Conservation (phyloP, 2,888 invertebrate genomes). For the Cacoxenus indagator region DNA sequence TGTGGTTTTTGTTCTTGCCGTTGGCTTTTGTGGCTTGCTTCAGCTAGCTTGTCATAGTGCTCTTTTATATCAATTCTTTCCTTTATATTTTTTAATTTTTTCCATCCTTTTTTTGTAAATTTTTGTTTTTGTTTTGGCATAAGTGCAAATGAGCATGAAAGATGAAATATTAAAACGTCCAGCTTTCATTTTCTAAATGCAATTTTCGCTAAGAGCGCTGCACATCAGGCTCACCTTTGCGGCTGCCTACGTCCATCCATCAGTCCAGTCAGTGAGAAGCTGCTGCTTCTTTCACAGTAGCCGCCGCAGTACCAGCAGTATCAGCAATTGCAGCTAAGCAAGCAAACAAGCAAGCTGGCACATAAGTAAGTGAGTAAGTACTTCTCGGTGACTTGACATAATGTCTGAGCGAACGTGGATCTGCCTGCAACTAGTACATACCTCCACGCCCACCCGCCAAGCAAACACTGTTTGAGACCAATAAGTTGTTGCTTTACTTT, state of each 20-base stretch:
- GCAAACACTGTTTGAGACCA: not conserved
- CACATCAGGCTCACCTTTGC: constrained; percentile 3
- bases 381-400: constrained; percentile 19
- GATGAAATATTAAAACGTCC: constrained; percentile 65
- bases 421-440: not conserved
- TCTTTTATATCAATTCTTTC: not conserved
- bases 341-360: not conserved
- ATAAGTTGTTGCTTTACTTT: not conserved
- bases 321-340: not conserved
- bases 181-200: constrained; percentile 17
- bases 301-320: not conserved
- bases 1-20: constrained; percentile 17
- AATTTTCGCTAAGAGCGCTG: constrained; percentile 22
- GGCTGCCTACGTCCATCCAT: not conserved
- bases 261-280: not conserved
- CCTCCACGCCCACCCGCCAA: not conserved
- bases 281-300: not conserved
- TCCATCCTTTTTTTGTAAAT: not conserved
- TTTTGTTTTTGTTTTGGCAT: constrained; percentile 24
- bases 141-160: constrained; percentile 61
- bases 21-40: constrained; percentile 30
- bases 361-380: not conserved
- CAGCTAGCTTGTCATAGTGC: not conserved
- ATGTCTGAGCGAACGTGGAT: not conserved
- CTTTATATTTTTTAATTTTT: not conserved